Evolutionary conservation across 2,888 invertebrate species (phyloP).

Genomic region (Calameuta filiformis): DNA sequence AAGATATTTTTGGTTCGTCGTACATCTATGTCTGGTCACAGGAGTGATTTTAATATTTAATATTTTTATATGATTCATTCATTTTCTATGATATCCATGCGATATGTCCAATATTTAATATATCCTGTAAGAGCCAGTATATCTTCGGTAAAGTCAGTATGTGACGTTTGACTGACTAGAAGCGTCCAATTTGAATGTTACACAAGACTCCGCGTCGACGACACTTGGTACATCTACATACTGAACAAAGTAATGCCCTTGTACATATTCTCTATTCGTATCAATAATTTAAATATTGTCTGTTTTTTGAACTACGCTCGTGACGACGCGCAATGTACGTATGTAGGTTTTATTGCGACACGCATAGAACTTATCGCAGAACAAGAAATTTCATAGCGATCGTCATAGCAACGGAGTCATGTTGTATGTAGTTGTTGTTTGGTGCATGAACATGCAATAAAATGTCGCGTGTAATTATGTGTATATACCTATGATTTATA

Average conservation of each 20-base stretch:
- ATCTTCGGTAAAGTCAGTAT: slow-evolving; percentile 12
- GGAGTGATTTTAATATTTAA: background rate
- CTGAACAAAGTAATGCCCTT: slow-evolving; percentile 19
- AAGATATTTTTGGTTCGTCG: background rate
- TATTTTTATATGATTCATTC: background rate
- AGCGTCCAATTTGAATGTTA: background rate
- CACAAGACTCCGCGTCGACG: background rate
- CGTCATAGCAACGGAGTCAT: background rate
- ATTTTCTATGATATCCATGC: background rate
- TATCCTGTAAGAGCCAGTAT: background rate
- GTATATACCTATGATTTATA: background rate
- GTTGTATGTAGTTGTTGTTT: background rate
- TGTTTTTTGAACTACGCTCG: slow-evolving; percentile 43
- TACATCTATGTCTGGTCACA: background rate
- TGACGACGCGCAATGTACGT: slow-evolving; percentile 26
- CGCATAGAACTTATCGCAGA: background rate
- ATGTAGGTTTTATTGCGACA: slow-evolving; percentile 16
- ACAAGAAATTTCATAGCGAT: background rate
- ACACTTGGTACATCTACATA: background rate
- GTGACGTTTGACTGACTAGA: slow-evolving; percentile 16
- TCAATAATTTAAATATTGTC: slow-evolving; percentile 39
- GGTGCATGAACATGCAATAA: background rate
- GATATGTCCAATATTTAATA: background rate
- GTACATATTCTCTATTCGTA: slow-evolving; percentile 18
- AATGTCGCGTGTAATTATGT: background rate